These are phyloP conservation scores for Onychostruthus taczanowskii DNA, from an alignment of 2,113 vertebrate species.

Conservation along the genomic window DNA sequence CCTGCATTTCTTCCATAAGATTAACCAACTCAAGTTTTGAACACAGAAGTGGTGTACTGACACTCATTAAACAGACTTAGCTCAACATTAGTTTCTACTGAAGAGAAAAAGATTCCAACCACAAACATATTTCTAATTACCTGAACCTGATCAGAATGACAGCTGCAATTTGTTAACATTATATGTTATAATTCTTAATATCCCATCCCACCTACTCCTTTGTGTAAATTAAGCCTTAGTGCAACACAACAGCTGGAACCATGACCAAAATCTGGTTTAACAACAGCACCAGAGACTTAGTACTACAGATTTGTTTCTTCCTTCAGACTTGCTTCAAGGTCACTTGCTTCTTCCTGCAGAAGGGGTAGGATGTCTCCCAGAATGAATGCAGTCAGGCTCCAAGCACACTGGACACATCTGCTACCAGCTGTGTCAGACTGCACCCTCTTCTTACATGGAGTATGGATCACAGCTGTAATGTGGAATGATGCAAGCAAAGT, in stretches of 20 bases:
- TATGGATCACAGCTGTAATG: background rate
- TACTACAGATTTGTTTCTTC: background rate
- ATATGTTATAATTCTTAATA: background rate
- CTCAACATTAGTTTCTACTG: background rate
- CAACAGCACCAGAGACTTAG: background rate
- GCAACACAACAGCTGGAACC: background rate
- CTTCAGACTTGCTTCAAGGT: background rate
- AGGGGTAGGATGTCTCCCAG: background rate
- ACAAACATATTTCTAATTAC: background rate
- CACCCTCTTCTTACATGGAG: background rate
- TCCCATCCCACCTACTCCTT: background rate
- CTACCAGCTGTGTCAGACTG: background rate
- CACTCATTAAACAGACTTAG: background rate
- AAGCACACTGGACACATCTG: background rate
- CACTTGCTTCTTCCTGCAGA: background rate
- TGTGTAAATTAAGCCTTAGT: background rate
- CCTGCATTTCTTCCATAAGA: background rate
- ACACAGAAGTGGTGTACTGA: background rate
- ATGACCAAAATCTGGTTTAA: background rate
- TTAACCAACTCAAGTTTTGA: background rate
- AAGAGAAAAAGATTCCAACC: background rate
- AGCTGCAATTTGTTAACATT: background rate
- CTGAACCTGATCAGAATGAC: background rate
- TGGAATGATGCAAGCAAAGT: background rate
- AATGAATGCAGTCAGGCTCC: background rate